These are phyloP conservation scores for Mellivora capensis DNA, from an alignment of 2,113 vertebrate genomes.

Conservation along the genomic window DNA sequence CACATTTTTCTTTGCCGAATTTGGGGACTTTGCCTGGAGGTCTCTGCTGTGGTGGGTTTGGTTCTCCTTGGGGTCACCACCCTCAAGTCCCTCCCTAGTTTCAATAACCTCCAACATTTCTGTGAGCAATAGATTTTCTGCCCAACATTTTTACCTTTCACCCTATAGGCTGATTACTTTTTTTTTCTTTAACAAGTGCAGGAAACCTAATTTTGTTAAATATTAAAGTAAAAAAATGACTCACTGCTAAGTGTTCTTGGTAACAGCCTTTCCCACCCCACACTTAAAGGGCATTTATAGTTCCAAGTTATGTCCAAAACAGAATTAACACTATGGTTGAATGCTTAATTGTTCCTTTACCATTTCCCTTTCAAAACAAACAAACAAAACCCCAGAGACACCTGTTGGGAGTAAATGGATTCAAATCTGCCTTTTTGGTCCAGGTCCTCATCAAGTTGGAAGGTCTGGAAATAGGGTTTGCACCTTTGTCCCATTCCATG, in stretches of 20 bases:
- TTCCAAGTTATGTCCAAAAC: conserved; percentile 48
- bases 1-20: neutral
- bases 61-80: neutral
- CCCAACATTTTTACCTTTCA: neutral
- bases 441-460: neutral
- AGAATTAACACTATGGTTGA: neutral
- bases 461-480: conserved; percentile 5
- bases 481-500: neutral
- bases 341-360: conserved; percentile 65
- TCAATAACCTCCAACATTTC: neutral
- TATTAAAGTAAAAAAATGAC: conserved; percentile 38
- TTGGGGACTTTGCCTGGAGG: neutral
- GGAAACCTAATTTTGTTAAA: conserved; percentile 32
- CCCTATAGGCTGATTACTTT: neutral
- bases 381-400: conserved; percentile 47
- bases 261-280: conserved; percentile 22
- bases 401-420: conserved; percentile 54
- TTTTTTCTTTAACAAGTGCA: neutral
- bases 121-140: neutral
- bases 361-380: conserved; percentile 73
- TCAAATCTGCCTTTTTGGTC: conserved; percentile 52
- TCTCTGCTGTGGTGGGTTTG: neutral
- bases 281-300: conserved; percentile 27
- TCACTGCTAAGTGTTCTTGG: neutral
- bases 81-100: neutral